A percentile compares a stretch with the other conserved stretches of the same genome.
These are phyloP conservation scores for Clarias gariepinus DNA, from an alignment of 2,113 vertebrate genomes.

Conservation along the genomic window DNA sequence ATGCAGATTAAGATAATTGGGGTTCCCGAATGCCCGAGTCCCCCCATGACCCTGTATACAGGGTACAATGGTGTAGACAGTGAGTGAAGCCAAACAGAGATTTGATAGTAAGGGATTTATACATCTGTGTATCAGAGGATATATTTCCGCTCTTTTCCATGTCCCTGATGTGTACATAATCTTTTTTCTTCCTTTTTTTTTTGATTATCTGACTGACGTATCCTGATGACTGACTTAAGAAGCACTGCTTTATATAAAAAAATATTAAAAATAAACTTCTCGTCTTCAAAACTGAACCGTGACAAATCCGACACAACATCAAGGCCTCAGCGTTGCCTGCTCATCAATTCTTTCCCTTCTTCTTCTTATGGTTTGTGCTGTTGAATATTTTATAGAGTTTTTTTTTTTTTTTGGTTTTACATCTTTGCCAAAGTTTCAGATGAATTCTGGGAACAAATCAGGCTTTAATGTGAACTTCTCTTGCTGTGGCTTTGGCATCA, in stretches of 20 bases:
- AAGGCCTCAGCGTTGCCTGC: neutral
- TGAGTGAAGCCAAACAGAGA: neutral
- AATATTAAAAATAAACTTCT: neutral
- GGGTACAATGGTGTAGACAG: too few species aligned
- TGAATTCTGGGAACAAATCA: neutral
- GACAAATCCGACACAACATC: neutral
- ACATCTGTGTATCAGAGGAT: neutral
- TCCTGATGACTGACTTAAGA: neutral
- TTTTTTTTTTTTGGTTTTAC: slow-evolving; percentile 1
- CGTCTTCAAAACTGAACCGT: neutral
- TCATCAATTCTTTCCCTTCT: slow-evolving; percentile 10
- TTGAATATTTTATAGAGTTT: slow-evolving; percentile 11
- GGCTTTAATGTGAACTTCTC: neutral
- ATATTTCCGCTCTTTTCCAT: neutral
- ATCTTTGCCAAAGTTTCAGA: slow-evolving; percentile 3
- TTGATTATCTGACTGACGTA: neutral
- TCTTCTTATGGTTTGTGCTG: neutral
- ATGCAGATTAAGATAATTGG: too few species aligned
- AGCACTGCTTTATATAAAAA: neutral
- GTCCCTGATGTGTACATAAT: neutral
- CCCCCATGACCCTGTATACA: too few species aligned
- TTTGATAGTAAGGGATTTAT: neutral
- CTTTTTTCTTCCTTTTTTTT: neutral
- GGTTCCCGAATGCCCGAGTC: too few species aligned
- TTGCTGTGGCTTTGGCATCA: neutral